A percentile compares a stretch with the other conserved stretches of the same genome.
phyloP scores from a whole-genome alignment of 2,888 invertebrate genomes.

The Chymomyza amoena region DNA sequence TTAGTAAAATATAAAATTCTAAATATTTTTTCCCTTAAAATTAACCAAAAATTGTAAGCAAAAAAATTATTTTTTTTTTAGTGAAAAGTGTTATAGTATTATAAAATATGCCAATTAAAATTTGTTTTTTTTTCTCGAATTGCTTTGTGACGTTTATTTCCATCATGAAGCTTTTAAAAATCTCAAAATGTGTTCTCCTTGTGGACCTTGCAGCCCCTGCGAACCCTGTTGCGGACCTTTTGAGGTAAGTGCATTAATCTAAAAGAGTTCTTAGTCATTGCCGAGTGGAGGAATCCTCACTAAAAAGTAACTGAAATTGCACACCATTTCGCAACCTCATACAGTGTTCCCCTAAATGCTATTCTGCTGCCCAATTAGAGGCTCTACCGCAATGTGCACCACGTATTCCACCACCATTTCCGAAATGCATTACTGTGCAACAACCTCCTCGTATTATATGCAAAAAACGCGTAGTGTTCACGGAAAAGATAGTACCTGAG shows the following conservation, averaged over 20 bases:
- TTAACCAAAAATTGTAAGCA: constrained; percentile 41
- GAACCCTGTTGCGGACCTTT: constrained; percentile 76
- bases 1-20: constrained; percentile 41
- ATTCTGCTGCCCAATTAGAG: constrained; percentile 71
- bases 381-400: constrained; percentile 75
- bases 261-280: neutral
- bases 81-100: neutral
- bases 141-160: neutral
- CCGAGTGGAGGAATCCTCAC: neutral
- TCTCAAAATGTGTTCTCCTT: constrained; percentile 66
- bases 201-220: constrained; percentile 60
- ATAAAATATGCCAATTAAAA: neutral
- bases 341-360: constrained; percentile 74
- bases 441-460: constrained; percentile 75
- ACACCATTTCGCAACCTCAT: neutral
- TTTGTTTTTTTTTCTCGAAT: neutral
- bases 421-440: constrained; percentile 75
- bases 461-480: constrained; percentile 76
- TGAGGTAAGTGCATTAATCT: constrained; percentile 65
- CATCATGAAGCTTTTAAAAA: constrained; percentile 38
- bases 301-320: constrained; percentile 14
- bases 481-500: constrained; percentile 72
- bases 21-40: constrained; percentile 30
- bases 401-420: constrained; percentile 70
- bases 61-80: neutral